phyloP scores from a whole-genome alignment of 2,888 invertebrate species.

The Lepidonotus clava region DNA sequence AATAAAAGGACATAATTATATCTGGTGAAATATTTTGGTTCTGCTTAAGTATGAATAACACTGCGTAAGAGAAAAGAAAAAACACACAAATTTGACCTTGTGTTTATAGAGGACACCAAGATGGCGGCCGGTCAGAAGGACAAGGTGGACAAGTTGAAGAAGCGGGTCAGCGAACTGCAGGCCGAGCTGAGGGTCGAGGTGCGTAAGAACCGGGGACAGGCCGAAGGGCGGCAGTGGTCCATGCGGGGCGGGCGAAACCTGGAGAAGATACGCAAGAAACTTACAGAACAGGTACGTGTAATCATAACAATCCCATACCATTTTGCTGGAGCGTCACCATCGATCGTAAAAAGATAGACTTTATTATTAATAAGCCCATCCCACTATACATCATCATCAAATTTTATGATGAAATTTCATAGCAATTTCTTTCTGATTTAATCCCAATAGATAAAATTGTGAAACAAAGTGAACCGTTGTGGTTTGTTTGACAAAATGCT shows the following conservation, averaged over 20 bases:
- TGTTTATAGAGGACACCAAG: conserved; percentile 13
- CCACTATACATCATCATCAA: too few species aligned
- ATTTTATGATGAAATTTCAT: too few species aligned
- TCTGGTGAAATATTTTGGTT: not conserved
- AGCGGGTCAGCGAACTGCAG: conserved; percentile 72
- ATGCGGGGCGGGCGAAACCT: conserved; percentile 61
- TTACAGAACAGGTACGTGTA: conserved; percentile 88
- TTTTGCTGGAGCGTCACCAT: too few species aligned
- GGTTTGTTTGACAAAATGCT: too few species aligned
- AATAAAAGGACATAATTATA: conserved; percentile 64
- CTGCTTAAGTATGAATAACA: too few species aligned
- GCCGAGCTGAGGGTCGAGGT: conserved; percentile 71
- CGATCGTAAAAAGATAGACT: too few species aligned
- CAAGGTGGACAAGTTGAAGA: conserved; percentile 72
- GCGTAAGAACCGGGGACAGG: conserved; percentile 63
- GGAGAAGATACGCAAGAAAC: conserved; percentile 93
- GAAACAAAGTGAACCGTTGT: too few species aligned
- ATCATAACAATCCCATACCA: too few species aligned
- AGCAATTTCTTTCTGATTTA: too few species aligned
- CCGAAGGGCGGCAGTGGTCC: conserved; percentile 61
- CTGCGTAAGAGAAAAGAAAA: too few species aligned
- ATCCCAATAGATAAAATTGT: too few species aligned
- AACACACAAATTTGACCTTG: not conserved
- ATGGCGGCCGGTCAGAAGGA: conserved; percentile 36
- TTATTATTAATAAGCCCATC: too few species aligned